Conservation (phyloP, 2,797 vertebrate genomes). For the Amniataba percoides region DNA sequence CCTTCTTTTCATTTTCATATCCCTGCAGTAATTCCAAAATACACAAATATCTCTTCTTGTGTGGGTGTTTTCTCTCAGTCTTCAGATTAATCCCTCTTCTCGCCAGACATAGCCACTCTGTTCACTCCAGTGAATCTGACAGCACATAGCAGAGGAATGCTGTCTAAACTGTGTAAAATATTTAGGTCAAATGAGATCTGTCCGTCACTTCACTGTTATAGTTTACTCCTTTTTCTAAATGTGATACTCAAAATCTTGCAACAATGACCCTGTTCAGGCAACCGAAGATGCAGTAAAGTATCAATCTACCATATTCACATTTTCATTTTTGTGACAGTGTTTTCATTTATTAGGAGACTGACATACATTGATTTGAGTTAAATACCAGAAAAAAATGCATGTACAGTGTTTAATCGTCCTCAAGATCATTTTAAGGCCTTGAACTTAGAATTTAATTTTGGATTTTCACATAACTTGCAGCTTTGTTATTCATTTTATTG, state of each 20-base stretch:
- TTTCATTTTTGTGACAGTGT: not conserved
- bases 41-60: not conserved
- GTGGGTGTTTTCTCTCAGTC: not conserved
- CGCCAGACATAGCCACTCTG: not conserved
- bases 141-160: constrained; percentile 8
- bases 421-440: not conserved
- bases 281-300: not conserved
- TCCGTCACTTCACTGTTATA: not conserved
- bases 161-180: not conserved
- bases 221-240: not conserved
- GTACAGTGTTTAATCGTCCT: not conserved
- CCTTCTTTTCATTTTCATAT: not conserved
- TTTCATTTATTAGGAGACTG: not conserved
- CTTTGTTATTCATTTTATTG: not conserved
- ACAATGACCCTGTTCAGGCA: not conserved
- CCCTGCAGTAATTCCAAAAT: not conserved
- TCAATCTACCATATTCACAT: not conserved
- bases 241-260: not conserved
- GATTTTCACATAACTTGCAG: not conserved
- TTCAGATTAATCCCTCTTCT: not conserved
- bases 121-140: not conserved
- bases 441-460: not conserved
- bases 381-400: not conserved
- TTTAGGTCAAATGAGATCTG: constrained; percentile 22
- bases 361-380: no score